A percentile compares a stretch with the other conserved stretches of the same genome.
Evolutionary conservation across 2,888 invertebrate genomes (phyloP).

Genomic region (Chymomyza caudatula): DNA sequence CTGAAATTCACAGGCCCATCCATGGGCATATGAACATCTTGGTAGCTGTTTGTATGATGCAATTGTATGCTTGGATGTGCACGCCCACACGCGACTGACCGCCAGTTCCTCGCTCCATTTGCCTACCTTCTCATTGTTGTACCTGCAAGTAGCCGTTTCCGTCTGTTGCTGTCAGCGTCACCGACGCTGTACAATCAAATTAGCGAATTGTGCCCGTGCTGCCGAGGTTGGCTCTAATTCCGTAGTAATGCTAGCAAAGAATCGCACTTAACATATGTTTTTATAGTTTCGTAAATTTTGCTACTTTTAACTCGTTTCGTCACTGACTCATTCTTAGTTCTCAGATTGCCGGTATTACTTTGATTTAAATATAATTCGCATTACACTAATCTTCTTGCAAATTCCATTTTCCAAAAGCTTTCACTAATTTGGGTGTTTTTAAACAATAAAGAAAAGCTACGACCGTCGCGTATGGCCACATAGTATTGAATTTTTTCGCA

Average conservation of each 20-base stretch:
- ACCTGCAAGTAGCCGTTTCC: constrained; percentile 33
- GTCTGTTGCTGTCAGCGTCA: constrained; percentile 31
- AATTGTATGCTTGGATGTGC: too few relatives aligned
- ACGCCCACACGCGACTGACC: background rate
- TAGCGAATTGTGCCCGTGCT: background rate
- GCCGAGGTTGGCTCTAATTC: background rate
- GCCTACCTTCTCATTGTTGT: constrained; percentile 11
- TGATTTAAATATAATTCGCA: background rate
- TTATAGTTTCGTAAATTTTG: background rate
- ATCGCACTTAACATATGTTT: constrained; percentile 62
- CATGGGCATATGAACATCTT: too few relatives aligned
- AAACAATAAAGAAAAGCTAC: constrained; percentile 46
- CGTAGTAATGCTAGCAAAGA: constrained; percentile 16
- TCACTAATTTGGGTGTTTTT: constrained; percentile 18
- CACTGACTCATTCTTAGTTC: constrained; percentile 32
- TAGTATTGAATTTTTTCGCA: constrained; percentile 75
- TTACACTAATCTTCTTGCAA: background rate
- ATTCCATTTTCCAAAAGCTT: background rate
- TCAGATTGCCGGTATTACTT: constrained; percentile 15
- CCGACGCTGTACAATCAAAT: constrained; percentile 3
- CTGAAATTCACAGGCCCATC: too few relatives aligned
- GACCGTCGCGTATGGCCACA: constrained; percentile 70
- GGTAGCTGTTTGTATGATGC: too few relatives aligned
- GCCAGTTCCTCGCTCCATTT: background rate
- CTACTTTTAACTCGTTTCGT: constrained; percentile 36